These are phyloP conservation scores for Andrena dorsata DNA, from an alignment of 2,888 invertebrate genomes.

Conservation along the genomic window DNA sequence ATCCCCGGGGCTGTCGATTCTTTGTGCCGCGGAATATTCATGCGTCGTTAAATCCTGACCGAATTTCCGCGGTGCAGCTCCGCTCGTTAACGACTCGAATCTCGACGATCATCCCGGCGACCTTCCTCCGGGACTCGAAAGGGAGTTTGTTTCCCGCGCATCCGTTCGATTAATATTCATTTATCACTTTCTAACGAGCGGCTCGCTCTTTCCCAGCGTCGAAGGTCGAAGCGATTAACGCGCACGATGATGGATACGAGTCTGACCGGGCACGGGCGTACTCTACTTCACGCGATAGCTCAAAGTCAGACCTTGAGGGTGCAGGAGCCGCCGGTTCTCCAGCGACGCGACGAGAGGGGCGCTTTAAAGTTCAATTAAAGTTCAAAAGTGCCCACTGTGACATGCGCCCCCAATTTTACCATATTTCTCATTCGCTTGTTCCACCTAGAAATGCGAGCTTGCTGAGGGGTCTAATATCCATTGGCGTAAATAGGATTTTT, in stretches of 20 bases:
- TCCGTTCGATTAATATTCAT: constrained; percentile 35
- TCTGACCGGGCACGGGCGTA: constrained; percentile 18
- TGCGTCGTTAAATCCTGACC: neutral
- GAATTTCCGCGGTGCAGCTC: neutral
- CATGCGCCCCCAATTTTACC: no score
- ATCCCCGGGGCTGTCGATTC: neutral
- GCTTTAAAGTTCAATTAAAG: constrained; percentile 38
- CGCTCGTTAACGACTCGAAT: neutral
- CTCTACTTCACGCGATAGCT: constrained; percentile 31
- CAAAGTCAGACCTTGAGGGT: constrained; percentile 43
- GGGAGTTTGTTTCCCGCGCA: neutral
- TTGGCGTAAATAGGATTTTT: no score
- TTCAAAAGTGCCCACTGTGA: constrained; percentile 20
- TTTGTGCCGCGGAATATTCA: neutral
- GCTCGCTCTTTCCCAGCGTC: constrained; percentile 8
- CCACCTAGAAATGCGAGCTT: no score
- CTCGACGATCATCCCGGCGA: neutral
- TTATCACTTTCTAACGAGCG: constrained; percentile 28
- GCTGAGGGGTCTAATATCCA: no score
- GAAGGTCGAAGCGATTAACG: constrained; percentile 45
- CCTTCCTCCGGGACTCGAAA: no score
- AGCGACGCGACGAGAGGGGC: constrained; percentile 4
- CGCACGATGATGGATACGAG: constrained; percentile 46
- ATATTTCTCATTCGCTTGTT: no score
- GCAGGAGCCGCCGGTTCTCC: constrained; percentile 10